Conservation (phyloP, 2,113 vertebrate genomes). For the Sinosuthora webbiana region DNA sequence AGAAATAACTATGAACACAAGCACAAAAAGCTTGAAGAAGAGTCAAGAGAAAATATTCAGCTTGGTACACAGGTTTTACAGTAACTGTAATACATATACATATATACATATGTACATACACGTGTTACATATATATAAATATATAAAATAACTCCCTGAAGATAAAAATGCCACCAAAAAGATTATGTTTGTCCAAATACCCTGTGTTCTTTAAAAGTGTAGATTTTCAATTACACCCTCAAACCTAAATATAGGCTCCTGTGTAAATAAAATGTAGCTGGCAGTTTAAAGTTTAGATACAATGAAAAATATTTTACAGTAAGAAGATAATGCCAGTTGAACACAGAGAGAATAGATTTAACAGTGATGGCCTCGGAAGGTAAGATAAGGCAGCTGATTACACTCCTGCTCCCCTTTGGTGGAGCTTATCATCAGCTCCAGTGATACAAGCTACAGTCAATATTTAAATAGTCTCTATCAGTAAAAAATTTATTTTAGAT, state of each 20-base stretch:
- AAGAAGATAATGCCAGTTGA: not conserved
- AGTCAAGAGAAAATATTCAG: not conserved
- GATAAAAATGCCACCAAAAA: not conserved
- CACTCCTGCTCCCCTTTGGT: not conserved
- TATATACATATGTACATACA: no score
- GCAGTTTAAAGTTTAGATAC: not conserved
- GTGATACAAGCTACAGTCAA: not conserved
- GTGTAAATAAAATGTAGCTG: not conserved
- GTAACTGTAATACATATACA: not conserved
- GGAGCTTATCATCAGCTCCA: not conserved
- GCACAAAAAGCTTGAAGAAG: not conserved
- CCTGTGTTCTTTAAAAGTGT: rapidly evolving
- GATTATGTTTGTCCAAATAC: not conserved
- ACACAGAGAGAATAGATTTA: not conserved
- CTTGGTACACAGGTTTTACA: not conserved
- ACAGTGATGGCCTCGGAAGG: not conserved
- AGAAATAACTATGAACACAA: not conserved
- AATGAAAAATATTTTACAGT: not conserved
- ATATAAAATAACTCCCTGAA: not conserved
- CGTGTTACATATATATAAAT: not conserved
- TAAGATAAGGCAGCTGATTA: not conserved
- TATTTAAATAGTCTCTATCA: not conserved
- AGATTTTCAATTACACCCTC: not conserved
- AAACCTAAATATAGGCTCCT: not conserved
- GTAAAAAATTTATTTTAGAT: not conserved